Evolutionary conservation across 2,888 invertebrate species (phyloP).

Genomic region (Pemphredon lugubris): DNA sequence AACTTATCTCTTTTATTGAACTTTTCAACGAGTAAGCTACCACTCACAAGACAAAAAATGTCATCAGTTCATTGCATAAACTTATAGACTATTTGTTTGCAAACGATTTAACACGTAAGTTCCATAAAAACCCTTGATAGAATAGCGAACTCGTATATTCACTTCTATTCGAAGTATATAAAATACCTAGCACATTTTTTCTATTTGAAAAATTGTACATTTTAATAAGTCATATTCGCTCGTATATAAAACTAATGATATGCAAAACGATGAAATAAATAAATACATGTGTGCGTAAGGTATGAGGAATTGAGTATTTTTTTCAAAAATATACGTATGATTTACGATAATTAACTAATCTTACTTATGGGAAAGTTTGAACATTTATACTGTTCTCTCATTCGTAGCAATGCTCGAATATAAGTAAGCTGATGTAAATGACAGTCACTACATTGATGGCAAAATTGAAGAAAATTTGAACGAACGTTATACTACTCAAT

Average conservation of each 20-base stretch:
- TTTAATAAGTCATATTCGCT: conserved; percentile 19
- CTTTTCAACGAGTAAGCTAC: neutral
- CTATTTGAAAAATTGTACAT: conserved; percentile 3
- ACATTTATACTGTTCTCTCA: neutral
- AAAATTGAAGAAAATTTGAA: no score
- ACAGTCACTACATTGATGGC: no score
- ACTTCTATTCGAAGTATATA: no score
- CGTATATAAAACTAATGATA: conserved; percentile 28
- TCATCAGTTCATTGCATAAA: no score
- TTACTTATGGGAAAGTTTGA: no score
- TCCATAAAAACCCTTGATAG: no score
- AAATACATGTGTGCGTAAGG: conserved; percentile 23
- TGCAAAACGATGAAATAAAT: conserved; percentile 48
- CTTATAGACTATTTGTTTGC: no score
- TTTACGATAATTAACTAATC: conserved; percentile 28
- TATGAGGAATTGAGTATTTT: conserved; percentile 31
- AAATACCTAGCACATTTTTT: no score
- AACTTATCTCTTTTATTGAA: neutral
- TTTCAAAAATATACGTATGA: conserved; percentile 12
- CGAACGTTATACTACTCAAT: no score
- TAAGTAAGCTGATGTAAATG: neutral
- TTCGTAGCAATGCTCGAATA: neutral
- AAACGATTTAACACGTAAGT: no score
- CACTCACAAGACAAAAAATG: neutral
- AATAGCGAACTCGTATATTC: no score